Base-by-base conservation (phyloP, 1,140 invertebrate species). In the Stenopsyche tienmushanensis region DNA sequence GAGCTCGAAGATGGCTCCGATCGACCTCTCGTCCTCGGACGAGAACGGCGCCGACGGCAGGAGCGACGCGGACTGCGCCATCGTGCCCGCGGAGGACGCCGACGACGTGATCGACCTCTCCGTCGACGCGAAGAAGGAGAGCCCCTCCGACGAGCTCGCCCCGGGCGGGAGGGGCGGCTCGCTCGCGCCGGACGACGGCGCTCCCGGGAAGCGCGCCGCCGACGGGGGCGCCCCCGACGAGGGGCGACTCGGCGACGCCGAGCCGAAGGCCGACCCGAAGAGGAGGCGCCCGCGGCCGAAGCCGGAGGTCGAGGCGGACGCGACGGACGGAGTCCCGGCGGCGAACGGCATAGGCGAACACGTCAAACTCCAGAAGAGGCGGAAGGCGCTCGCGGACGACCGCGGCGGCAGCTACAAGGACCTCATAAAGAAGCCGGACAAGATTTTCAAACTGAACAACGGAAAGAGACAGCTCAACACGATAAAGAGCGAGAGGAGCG, bases 321-420 rank as follows among this genome's bases (percentile, higher is more conserved):
- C 76, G 18, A 73, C 80, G 2, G 77, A 80, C 26, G 78, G 79
- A 26, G 72, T 66, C 42, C 77, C 78, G 69, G 77, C 77, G 69
- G 78, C 80, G 1, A 82, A 82, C 62, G 79, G 80, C 8, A 82
- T 82, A 5, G 79, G 80, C 10, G 80, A 82, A 72, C 80, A 82
- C 47, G 80, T 82, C 0, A 80, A 84, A 52, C 72, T 81, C 41
- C 76, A 79, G 58, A 85, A 83, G 72, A 77, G 82, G 55, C 78
- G 82, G 66, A 85, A 84, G 71, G 74, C 83, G 82, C 80, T 3
- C 82, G 80, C 2, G 73, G 80, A 25, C 75, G 57, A 62, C 15
- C 9, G n/a, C 0, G 71, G 60, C 13, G 73, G 76, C 45, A 78
- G 74, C 47, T 79, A 79, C 66, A 80, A 79, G 65, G 76, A 75